Conservation (phyloP, 23 tunicate species). For the Halocynthia aurantium region DNA sequence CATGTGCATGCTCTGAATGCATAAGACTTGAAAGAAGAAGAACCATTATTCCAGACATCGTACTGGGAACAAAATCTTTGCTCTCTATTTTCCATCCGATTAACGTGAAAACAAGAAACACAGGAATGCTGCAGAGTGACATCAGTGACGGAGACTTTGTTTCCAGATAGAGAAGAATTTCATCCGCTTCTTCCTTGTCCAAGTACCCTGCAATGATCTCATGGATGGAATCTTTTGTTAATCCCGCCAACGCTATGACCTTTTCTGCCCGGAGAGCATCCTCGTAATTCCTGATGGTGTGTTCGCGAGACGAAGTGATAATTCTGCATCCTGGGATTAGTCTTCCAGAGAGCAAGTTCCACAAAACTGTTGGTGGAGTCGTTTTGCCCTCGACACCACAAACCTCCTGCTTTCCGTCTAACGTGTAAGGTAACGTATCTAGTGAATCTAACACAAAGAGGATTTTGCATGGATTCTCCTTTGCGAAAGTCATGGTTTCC, state of each 20-base stretch:
- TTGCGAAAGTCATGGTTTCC: neutral
- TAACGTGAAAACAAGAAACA: neutral
- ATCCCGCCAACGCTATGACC: neutral
- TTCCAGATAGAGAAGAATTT: neutral
- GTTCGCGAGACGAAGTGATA: neutral
- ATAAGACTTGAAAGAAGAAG: neutral
- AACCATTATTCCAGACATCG: neutral
- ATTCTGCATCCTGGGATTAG: neutral
- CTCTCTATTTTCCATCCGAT: neutral
- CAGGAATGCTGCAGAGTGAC: neutral
- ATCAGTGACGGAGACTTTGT: neutral
- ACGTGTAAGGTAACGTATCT: neutral
- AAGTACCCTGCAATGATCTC: neutral
- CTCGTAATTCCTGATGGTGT: neutral
- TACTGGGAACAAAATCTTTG: neutral
- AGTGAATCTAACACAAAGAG: neutral
- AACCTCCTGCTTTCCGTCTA: neutral
- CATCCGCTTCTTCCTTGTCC: neutral
- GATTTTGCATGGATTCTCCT: neutral
- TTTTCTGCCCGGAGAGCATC: neutral
- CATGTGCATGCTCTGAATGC: neutral
- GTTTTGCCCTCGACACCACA: neutral
- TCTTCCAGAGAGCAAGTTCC: neutral
- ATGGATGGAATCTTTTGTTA: neutral
- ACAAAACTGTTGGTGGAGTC: neutral